Conservation (phyloP, 2,113 vertebrate species). For the Ptilorrhoa leucosticta region DNA sequence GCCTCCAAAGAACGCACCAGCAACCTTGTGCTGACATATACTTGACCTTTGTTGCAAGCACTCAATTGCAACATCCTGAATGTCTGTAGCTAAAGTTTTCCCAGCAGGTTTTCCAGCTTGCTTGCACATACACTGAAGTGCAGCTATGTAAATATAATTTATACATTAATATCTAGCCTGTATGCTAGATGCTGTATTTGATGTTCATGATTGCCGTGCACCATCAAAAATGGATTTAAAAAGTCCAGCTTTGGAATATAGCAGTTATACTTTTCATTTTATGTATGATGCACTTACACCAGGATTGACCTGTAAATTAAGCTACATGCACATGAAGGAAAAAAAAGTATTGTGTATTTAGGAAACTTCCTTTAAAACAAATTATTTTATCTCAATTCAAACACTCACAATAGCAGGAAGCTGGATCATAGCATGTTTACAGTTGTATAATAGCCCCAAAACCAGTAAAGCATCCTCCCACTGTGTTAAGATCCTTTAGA, state of each 20-base stretch:
- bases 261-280: not conserved
- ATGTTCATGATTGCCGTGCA: not conserved
- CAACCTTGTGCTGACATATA: slow-evolving; percentile 8
- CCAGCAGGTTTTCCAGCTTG: not conserved
- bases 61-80: slow-evolving; percentile 6
- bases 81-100: not conserved
- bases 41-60: slow-evolving; percentile 7
- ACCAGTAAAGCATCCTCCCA: not conserved
- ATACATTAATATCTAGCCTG: not conserved
- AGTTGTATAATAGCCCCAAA: not conserved
- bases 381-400: slow-evolving; percentile 27
- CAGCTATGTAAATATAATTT: not conserved
- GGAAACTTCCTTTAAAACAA: slow-evolving; percentile 31
- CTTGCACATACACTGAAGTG: not conserved
- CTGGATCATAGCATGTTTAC: slow-evolving; percentile 8
- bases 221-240: not conserved
- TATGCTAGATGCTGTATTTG: not conserved
- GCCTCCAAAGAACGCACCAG: not conserved
- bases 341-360: not conserved
- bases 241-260: not conserved
- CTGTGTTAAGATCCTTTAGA: slow-evolving; percentile 1
- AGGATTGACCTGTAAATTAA: not conserved
- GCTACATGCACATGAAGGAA: not conserved
- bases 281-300: not conserved
- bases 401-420: slow-evolving; percentile 66